Evolutionary conservation across 2,888 invertebrate species (phyloP), one percentile per base, ranked within the genome.

Genomic region (Acanthosoma haemorrhoidale): DNA sequence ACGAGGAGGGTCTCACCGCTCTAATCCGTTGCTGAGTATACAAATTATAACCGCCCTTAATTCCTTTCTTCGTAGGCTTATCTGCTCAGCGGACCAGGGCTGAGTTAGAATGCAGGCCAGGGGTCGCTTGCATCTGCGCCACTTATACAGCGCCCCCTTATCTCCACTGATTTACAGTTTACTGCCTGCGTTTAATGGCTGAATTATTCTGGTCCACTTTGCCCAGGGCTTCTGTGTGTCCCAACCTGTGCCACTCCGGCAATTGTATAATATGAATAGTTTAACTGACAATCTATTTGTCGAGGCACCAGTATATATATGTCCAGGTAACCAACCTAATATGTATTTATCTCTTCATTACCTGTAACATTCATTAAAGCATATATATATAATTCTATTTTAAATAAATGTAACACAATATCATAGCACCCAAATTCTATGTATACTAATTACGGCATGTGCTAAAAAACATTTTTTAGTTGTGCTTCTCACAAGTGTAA

Each of bases 141-240:
- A 36, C 9, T 11, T 36, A n/a, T 36, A 8, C n/a, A 29, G 13
- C 29, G 18, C 29, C 60, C 60, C 60, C 60, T 60, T 60, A 60
- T 60, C 60, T 29, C 34, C 13, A 11, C 60, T 60, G 60, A 60
- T 60, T 60, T 60, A 60, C 18, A 18, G 60, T 36, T 60, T 60
- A 60, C 60, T 60, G 60, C 60, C 60, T 60, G 60, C 60, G 36
- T 36, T 60, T 60, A 60, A 60, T 60, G 32, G 60, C 60, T 60
- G 36, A 60, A 60, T 60, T 60, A 60, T 60, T 60, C 60, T 16
- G 18, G 32, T 2, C 5, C 36, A 25, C 29, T 32, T 43, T 43
- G 43, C 43, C 43, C 11, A 11, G 4, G 18, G 43, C 21, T 43
- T 4, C 25, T 25, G 13, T n/a, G 25, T 51, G 51, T 51, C 51